phyloP scores from a whole-genome alignment of 2,113 vertebrate species.

The Nothocercus nigrocapillus region DNA sequence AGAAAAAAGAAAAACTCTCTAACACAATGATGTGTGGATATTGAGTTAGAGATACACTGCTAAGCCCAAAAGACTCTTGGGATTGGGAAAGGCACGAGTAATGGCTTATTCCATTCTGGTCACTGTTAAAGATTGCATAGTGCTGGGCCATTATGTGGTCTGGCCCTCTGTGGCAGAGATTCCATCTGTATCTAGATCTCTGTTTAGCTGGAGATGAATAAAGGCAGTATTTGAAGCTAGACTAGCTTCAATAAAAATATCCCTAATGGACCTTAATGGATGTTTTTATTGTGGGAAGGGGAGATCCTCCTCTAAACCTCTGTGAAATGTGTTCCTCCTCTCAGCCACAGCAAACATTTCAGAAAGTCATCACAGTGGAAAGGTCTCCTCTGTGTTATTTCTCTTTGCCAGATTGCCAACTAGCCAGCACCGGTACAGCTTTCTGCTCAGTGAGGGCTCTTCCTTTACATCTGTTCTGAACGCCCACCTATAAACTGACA shows the following conservation, averaged over 20 bases:
- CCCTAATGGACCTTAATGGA: constrained; percentile 49
- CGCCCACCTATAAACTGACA: neutral
- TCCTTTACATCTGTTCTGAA: neutral
- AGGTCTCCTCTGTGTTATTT: constrained; percentile 23
- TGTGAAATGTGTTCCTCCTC: constrained; percentile 40
- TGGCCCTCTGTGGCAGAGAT: neutral
- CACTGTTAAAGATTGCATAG: neutral
- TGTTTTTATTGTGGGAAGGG: constrained; percentile 46
- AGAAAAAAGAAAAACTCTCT: neutral
- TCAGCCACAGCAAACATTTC: constrained; percentile 1
- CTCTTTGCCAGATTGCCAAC: neutral
- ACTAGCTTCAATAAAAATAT: constrained; percentile 60
- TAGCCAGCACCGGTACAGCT: rapidly evolving
- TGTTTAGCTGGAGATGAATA: constrained; percentile 57
- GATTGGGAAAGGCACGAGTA: neutral
- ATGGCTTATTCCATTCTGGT: constrained; percentile 2
- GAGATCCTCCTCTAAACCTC: constrained; percentile 49
- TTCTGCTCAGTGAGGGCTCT: neutral
- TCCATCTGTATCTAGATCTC: constrained; percentile 62
- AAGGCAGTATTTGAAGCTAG: constrained; percentile 53
- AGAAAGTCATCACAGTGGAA: constrained; percentile 28
- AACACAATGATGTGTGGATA: neutral
- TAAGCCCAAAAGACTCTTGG: neutral
- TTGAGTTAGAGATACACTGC: neutral
- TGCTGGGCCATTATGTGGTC: neutral